These are phyloP conservation scores for Axis porcinus DNA, from an alignment of 2,113 vertebrate species.

Conservation along the genomic window DNA sequence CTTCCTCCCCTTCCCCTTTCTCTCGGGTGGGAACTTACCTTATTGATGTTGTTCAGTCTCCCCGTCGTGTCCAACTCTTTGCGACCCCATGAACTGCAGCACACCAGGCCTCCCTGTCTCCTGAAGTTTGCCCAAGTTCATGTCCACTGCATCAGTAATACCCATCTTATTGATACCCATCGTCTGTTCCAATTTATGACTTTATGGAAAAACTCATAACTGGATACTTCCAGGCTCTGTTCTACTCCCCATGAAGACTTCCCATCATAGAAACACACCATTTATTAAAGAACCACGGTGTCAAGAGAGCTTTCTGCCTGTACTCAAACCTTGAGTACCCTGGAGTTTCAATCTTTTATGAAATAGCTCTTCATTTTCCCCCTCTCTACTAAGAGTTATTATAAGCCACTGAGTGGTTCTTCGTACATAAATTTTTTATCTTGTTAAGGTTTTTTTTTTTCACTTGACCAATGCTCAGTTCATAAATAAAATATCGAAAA, in stretches of 20 bases:
- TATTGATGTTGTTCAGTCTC: not conserved
- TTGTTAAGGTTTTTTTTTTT: constrained; percentile 29
- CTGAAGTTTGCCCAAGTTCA: not conserved
- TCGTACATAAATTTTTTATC: constrained; percentile 69
- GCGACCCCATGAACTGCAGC: not conserved
- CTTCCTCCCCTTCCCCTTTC: not conserved
- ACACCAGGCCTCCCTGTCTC: not conserved
- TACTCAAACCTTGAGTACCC: constrained; percentile 9
- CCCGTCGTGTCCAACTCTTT: fast-evolving
- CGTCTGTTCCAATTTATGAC: not conserved
- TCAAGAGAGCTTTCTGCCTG: constrained; percentile 3
- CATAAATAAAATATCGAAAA: constrained; percentile 69
- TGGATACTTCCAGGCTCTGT: not conserved
- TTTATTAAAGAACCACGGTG: not conserved
- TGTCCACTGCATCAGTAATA: not conserved
- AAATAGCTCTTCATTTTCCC: constrained; percentile 65
- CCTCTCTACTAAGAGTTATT: constrained; percentile 44
- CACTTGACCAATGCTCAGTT: constrained; percentile 57
- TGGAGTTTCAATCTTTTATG: constrained; percentile 64
- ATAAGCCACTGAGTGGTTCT: constrained; percentile 48
- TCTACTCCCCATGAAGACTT: not conserved
- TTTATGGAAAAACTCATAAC: not conserved
- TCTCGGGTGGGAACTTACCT: not conserved
- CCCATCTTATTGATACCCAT: not conserved
- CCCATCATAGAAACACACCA: not conserved